Evolutionary conservation across 2,888 invertebrate species (phyloP).

Genomic region (Cepaea hortensis): DNA sequence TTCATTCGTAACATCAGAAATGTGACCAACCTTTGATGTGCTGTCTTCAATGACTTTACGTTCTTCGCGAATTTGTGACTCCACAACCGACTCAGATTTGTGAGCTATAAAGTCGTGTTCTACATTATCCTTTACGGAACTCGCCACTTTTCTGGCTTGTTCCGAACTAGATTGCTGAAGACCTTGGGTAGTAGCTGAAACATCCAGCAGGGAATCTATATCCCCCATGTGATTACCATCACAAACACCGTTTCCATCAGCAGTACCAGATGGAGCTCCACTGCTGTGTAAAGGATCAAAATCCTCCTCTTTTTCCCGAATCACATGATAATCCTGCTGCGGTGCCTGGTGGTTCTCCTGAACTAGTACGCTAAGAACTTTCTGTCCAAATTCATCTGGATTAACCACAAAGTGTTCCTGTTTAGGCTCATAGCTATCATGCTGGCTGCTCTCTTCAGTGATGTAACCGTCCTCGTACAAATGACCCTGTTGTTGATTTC

Average conservation of each 20-base stretch:
- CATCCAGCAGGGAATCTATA: constrained; percentile 5
- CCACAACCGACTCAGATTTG: not conserved
- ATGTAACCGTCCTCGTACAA: not conserved
- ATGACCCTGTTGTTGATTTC: not conserved
- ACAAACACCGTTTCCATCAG: not conserved
- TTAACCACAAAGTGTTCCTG: not conserved
- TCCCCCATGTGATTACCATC: not conserved
- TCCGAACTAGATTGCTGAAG: constrained; percentile 9
- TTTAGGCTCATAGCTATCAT: not conserved
- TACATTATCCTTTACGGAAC: too few relatives aligned
- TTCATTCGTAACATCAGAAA: not conserved
- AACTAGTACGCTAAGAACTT: not conserved
- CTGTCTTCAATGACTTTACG: not conserved
- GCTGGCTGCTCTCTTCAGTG: constrained; percentile 25
- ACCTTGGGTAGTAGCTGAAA: constrained; percentile 4
- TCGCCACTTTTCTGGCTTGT: not conserved
- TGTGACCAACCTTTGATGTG: not conserved
- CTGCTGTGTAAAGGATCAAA: not conserved
- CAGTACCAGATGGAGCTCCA: not conserved
- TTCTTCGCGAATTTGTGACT: not conserved
- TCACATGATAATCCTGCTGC: not conserved
- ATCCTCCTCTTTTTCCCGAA: not conserved
- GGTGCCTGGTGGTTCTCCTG: not conserved
- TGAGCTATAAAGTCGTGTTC: too few relatives aligned
- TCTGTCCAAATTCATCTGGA: constrained; percentile 29